These are phyloP conservation scores for Silurus aristotelis DNA, from an alignment of 2,797 vertebrate genomes.

Conservation along the genomic window DNA sequence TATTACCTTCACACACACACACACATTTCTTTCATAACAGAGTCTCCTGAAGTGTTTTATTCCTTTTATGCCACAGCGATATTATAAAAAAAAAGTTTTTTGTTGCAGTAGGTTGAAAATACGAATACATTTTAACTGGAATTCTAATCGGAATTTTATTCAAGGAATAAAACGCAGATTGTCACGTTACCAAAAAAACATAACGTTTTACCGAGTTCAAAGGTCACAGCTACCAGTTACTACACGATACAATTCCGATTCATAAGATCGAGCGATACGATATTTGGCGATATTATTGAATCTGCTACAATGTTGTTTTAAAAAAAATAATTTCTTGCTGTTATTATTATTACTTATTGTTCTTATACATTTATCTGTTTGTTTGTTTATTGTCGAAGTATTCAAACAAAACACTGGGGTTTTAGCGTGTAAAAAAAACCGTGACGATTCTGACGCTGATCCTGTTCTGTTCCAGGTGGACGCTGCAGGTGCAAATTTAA, in stretches of 20 bases:
- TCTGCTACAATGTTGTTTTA: not conserved
- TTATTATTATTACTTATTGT: too few species aligned
- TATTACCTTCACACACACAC: not conserved
- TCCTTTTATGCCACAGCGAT: too few species aligned
- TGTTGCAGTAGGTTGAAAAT: too few species aligned
- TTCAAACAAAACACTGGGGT: too few species aligned
- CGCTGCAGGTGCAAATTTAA: conserved; percentile 84
- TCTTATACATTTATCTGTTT: too few species aligned
- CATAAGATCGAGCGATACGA: not conserved
- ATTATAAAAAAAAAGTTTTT: not conserved
- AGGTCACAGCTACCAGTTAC: not conserved
- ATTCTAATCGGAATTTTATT: too few species aligned
- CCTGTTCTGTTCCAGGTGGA: conserved; percentile 68
- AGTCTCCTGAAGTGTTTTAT: not conserved
- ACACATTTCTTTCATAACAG: not conserved
- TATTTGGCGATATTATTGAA: not conserved
- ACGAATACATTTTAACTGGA: too few species aligned
- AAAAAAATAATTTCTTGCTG: too few species aligned
- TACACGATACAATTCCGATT: not conserved
- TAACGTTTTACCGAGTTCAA: not conserved
- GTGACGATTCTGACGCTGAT: not conserved
- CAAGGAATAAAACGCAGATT: not conserved
- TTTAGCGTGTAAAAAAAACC: too few species aligned
- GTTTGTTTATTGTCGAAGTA: too few species aligned
- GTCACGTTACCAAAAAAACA: not conserved